Evolutionary conservation across 2,888 invertebrate genomes (phyloP).

Genomic region (Xanthia icteritia): DNA sequence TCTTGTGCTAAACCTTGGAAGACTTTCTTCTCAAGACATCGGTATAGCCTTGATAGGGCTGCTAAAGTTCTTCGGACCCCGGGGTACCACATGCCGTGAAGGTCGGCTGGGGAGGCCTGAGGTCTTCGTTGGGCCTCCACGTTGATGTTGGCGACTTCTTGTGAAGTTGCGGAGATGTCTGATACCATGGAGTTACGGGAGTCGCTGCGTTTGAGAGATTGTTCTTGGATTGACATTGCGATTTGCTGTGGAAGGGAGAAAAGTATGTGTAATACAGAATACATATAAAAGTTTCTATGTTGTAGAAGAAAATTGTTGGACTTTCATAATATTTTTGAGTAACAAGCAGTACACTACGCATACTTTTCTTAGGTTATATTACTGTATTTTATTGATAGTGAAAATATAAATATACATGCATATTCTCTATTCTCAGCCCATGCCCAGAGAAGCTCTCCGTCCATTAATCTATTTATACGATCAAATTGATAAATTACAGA

Average conservation of each 20-base stretch:
- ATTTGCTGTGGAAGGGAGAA: constrained; percentile 89
- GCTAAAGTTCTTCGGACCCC: constrained; percentile 98
- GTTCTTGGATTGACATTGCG: constrained; percentile 91
- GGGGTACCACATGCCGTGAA: constrained; percentile 99
- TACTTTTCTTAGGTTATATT: no score
- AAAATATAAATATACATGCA: no score
- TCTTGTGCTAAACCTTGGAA: constrained; percentile 99
- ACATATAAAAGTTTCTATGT: no score
- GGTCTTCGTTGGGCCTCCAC: constrained; percentile 82
- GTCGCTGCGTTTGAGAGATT: constrained; percentile 91
- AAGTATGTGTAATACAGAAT: no score
- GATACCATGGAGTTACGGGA: constrained; percentile 93
- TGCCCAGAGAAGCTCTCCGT: no score
- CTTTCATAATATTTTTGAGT: no score
- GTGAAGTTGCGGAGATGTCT: constrained; percentile 92
- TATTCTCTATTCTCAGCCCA: no score
- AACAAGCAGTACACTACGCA: no score
- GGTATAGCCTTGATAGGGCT: constrained; percentile 95
- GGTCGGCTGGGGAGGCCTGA: constrained; percentile 96
- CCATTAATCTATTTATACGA: no score
- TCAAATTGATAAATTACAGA: no score
- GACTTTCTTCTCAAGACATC: constrained; percentile 98
- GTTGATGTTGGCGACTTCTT: constrained; percentile 93
- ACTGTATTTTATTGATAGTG: no score
- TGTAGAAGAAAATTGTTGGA: no score